Evolutionary conservation across 2,888 invertebrate genomes (phyloP).

Genomic region (Lithophane ornitopus): DNA sequence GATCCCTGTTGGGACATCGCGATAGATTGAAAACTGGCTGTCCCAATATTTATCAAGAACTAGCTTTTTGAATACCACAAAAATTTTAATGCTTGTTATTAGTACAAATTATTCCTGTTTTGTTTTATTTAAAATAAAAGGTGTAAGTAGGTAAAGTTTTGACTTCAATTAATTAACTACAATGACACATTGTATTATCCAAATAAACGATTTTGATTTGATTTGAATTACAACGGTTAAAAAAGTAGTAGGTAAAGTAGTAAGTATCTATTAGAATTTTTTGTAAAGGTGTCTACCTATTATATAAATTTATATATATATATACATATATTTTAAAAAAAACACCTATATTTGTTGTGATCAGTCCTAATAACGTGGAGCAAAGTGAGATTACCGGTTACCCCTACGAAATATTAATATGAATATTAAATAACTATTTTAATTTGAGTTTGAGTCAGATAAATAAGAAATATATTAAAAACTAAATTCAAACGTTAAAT

Average conservation of each 20-base stretch:
- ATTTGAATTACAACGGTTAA: neutral
- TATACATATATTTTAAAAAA: too few relatives aligned
- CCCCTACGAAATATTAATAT: neutral
- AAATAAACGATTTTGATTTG: neutral
- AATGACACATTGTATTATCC: neutral
- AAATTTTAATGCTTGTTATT: conserved; percentile 6
- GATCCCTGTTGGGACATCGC: neutral
- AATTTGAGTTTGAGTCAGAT: neutral
- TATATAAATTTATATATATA: too few relatives aligned
- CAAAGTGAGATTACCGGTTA: neutral
- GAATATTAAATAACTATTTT: neutral
- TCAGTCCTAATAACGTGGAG: neutral
- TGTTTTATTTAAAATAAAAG: conserved; percentile 11
- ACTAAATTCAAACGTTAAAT: neutral
- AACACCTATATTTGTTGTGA: neutral
- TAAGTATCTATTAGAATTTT: neutral
- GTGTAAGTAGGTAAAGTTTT: neutral
- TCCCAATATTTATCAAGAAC: conserved; percentile 24
- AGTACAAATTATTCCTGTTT: conserved; percentile 11
- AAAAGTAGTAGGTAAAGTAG: neutral
- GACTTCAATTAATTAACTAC: neutral
- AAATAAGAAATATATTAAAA: too few relatives aligned
- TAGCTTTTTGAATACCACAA: conserved; percentile 19
- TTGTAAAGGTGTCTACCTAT: neutral
- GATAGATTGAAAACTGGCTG: conserved; percentile 1